Conservation (phyloP, 2,113 vertebrate species). For the Xiphias gladius region DNA sequence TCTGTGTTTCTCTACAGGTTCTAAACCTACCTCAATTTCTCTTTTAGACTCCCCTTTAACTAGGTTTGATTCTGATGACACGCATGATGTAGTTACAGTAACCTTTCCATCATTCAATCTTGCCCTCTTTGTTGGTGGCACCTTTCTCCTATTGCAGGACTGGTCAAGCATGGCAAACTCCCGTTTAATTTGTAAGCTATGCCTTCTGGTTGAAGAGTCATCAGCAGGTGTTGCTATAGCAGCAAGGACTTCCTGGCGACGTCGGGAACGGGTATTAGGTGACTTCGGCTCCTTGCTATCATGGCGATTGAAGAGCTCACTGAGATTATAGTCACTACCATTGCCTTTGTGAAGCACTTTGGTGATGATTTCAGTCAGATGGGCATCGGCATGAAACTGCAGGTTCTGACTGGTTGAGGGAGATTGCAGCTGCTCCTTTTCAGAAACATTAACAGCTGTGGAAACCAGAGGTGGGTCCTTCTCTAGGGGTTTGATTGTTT, state of each 20-base stretch:
- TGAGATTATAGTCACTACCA: constrained; percentile 92
- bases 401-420: constrained; percentile 80
- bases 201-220: constrained; percentile 86
- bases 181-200: constrained; percentile 91
- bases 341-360: constrained; percentile 88
- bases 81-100: constrained; percentile 47
- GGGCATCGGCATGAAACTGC: constrained; percentile 84
- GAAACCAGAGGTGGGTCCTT: constrained; percentile 77
- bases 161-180: constrained; percentile 89
- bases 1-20: constrained; percentile 29
- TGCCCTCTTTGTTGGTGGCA: constrained; percentile 79
- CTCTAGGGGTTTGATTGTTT: constrained; percentile 90
- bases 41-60: constrained; percentile 43
- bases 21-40: neutral
- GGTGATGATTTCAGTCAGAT: constrained; percentile 92
- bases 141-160: constrained; percentile 82
- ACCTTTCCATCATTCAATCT: constrained; percentile 75
- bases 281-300: constrained; percentile 89
- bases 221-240: constrained; percentile 86
- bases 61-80: constrained; percentile 57
- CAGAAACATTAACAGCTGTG: constrained; percentile 64
- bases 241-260: constrained; percentile 88
- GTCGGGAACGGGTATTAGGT: constrained; percentile 91
- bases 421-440: constrained; percentile 78
- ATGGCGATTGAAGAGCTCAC: constrained; percentile 90